phyloP scores from a whole-genome alignment of 92 coral and sea anemone species.

The Parazoanthus swiftii region DNA sequence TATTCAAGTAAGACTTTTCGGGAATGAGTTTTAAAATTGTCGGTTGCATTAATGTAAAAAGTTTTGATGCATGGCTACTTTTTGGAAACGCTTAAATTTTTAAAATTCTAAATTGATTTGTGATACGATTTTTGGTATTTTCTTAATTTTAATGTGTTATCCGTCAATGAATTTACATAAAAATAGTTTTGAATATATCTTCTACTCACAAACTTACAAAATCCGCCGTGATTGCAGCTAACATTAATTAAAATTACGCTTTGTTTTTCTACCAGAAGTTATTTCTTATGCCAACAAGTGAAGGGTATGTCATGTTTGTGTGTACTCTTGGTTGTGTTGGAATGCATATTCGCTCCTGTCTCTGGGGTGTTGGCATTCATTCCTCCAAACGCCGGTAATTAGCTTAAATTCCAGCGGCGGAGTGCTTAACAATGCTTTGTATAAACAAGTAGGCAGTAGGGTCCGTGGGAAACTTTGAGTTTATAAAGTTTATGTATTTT shows the following conservation, averaged over 20 bases:
- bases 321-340: conserved; percentile 34
- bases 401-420: conserved; percentile 40
- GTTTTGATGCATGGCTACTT: too few relatives aligned
- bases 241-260: background rate
- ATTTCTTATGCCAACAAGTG: background rate
- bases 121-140: too few relatives aligned
- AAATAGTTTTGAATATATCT: too few relatives aligned
- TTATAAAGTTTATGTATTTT: background rate
- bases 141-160: too few relatives aligned
- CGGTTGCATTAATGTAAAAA: too few relatives aligned
- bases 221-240: background rate
- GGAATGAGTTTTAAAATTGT: too few relatives aligned
- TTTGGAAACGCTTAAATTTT: too few relatives aligned
- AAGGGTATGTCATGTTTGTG: background rate
- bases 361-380: conserved; percentile 21
- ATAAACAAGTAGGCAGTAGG: conserved; percentile 20
- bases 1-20: too few relatives aligned
- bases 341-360: conserved; percentile 16
- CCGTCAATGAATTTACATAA: too few relatives aligned
- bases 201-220: background rate
- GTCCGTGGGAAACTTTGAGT: conserved; percentile 39
- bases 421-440: conserved; percentile 25
- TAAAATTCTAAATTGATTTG: too few relatives aligned
- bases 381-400: conserved; percentile 14
- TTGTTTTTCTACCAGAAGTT: conserved; percentile 2